A percentile compares a stretch with the other conserved stretches of the same genome.
phyloP scores from a whole-genome alignment of 2,113 vertebrate genomes.

The Camelus bactrianus region DNA sequence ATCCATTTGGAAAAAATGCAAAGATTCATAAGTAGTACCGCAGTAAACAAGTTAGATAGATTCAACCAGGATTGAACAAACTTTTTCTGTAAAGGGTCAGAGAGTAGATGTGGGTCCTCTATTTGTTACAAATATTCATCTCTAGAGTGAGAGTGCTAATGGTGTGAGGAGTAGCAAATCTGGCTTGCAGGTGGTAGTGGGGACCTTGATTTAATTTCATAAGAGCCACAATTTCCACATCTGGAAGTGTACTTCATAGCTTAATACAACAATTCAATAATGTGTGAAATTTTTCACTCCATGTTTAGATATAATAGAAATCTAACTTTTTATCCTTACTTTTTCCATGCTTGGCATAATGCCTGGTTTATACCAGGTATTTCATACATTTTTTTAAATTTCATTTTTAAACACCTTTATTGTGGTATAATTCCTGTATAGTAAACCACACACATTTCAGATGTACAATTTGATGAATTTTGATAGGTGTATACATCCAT shows the following conservation, averaged over 20 bases:
- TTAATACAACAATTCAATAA: not conserved
- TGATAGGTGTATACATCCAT: too few species aligned
- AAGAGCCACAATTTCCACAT: not conserved
- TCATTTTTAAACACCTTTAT: too few species aligned
- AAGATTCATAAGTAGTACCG: not conserved
- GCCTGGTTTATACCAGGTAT: not conserved
- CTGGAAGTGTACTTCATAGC: not conserved
- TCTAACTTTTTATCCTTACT: not conserved
- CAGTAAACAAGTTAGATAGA: not conserved
- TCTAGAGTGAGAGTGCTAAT: not conserved
- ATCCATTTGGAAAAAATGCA: not conserved
- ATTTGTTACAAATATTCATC: not conserved
- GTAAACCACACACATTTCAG: too few species aligned
- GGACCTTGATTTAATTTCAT: not conserved
- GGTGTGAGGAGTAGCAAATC: accelerated
- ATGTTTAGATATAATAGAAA: not conserved
- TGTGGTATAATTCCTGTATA: too few species aligned
- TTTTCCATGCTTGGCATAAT: not conserved
- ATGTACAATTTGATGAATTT: too few species aligned
- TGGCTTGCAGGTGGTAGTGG: not conserved
- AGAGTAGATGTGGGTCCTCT: not conserved
- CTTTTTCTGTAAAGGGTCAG: not conserved
- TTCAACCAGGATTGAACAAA: not conserved
- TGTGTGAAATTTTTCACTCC: not conserved
- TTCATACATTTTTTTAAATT: not conserved